Percentiles rank a stretch among this genome's conserved stretches.
phyloP scores from a whole-genome alignment of 2,113 vertebrate genomes.

The Limanda limanda region DNA sequence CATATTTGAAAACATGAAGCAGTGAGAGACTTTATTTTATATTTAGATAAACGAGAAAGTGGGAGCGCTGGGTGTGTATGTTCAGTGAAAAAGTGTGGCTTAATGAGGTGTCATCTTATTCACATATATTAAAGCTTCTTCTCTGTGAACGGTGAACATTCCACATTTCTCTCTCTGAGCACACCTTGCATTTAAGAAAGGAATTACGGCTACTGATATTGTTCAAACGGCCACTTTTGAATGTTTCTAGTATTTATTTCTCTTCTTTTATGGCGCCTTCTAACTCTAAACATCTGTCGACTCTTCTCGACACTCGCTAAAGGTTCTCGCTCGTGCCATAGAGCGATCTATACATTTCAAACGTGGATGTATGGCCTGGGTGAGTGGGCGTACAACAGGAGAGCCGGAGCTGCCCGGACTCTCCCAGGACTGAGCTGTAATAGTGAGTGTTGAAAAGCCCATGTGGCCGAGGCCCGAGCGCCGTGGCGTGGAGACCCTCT shows the following conservation, averaged over 20 bases:
- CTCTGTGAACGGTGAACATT: not conserved
- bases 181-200: not conserved
- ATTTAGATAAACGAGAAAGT: no score
- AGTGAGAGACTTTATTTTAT: not conserved
- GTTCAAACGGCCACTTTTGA: no score
- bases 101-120: no score
- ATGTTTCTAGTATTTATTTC: no score
- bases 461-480: no score
- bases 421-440: conserved; percentile 48
- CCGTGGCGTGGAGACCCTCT: not conserved
- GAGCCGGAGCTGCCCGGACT: conserved; percentile 6
- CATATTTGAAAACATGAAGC: not conserved
- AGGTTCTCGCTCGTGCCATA: not conserved
- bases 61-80: no score
- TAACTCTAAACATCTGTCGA: not conserved
- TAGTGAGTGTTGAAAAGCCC: conserved; percentile 13
- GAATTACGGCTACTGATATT: no score
- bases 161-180: not conserved
- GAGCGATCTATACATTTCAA: conserved; percentile 25
- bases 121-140: not conserved
- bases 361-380: conserved; percentile 42
- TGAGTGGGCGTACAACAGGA: conserved; percentile 26
- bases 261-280: not conserved
- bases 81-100: no score
- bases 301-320: not conserved